Conservation (phyloP, 2,113 vertebrate species). For the Ardeotis arabs region DNA sequence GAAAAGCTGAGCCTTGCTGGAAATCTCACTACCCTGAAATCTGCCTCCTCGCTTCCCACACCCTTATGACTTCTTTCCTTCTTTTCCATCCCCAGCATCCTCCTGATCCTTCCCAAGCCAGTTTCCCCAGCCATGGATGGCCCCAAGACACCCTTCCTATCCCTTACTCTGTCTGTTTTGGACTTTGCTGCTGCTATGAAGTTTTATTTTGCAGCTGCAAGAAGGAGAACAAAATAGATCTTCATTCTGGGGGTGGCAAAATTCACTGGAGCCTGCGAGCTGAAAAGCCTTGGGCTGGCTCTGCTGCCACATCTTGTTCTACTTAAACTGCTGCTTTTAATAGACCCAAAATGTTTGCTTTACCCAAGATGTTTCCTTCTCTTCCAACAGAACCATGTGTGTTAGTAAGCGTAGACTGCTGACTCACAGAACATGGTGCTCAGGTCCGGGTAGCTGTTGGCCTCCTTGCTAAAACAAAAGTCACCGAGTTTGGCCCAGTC, state of each 20-base stretch:
- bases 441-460: constrained; percentile 57
- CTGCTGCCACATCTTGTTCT: constrained; percentile 17
- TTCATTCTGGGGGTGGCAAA: not conserved
- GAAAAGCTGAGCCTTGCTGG: not conserved
- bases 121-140: not conserved
- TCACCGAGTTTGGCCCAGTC: constrained; percentile 77
- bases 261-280: not conserved
- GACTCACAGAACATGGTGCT: constrained; percentile 80
- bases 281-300: not conserved
- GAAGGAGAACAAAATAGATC: not conserved
- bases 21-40: not conserved
- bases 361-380: not conserved
- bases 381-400: not conserved
- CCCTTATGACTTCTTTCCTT: not conserved
- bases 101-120: not conserved
- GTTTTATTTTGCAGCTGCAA: not conserved
- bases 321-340: constrained; percentile 32
- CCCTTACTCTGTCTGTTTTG: not conserved
- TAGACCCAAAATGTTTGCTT: not conserved
- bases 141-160: not conserved
- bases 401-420: constrained; percentile 67
- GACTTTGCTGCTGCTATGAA: not conserved
- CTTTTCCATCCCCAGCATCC: not conserved
- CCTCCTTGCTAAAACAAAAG: constrained; percentile 78
- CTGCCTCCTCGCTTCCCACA: not conserved